Base-by-base conservation (phyloP, 2,797 vertebrate species). In the Cyclopterus lumpus region DNA sequence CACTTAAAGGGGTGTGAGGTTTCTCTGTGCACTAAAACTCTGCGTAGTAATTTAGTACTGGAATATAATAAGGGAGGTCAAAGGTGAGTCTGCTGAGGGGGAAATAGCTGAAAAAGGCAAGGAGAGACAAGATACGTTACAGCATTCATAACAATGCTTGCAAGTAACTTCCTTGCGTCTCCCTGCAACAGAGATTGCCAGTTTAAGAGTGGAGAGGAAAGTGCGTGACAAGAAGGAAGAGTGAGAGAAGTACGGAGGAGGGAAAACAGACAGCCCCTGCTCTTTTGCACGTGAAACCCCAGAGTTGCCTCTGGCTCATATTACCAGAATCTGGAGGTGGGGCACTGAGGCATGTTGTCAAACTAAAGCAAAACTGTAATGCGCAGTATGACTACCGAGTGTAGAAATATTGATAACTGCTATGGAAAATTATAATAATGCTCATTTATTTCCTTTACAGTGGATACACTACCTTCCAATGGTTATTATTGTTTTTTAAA, bases 191-290 rank as follows among this genome's bases (percentile, higher is more conserved):
- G 73, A 60, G 34, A 64, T 58, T 74, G 77, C 70, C 55, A 80
- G 61, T 54, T 42, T 60, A 71, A 75, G 71, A 80, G 73, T 22
- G 63, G 68, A 82, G 86, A 69, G 78, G 77, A 86, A 82, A 88
- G 88, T 81, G 86, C 51, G 66, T 83, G 82, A 85, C 82, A 83
- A 55, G 73, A 87, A 79, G 73, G 78, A 79, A 82, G 89, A 86
- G 88, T 84, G 79, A 32, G 83, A 82, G 88, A 87, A 88, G 88
- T 89, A 83, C 73, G 8, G 81, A 54, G 64, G 87, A 94, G 93
- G 85, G 87, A 94, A 95, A 94, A 93, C 92, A 94, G 90, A 88
- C 85, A 91, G 94, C 93, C 95, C 95, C 93, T 96, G 94, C 91
- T 8, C 70, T 90, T 89, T 82, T 84, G 89, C 82, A 86, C 75